Evolutionary conservation across 2,797 vertebrate species (phyloP), one percentile per base, ranked within the genome.

Genomic region (Kryptolebias ocellatus): DNA sequence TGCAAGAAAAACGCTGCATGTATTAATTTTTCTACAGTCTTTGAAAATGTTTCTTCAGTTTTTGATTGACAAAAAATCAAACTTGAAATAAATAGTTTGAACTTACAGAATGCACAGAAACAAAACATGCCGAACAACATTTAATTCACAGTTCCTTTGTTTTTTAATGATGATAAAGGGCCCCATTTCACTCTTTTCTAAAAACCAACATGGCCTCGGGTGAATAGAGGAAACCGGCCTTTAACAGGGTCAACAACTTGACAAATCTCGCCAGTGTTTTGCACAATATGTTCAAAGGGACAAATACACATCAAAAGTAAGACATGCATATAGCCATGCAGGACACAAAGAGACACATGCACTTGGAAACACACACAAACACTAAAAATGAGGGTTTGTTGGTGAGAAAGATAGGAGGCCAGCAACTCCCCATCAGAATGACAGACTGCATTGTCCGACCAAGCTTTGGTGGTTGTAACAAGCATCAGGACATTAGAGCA

Each of bases 401-500:
- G 64, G 84, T 14, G 45, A 80, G 63, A 83, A 85, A 90, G 89
- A 87, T 84, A 51, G 83, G 90, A 83, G 90, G 93, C 93, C 62
- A 53, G 92, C 92, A 91, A 90, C 90, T 92, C 89, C 86, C 80
- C 84, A 77, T 91, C 90, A 90, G 93, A 95, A 91, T 97, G 98
- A 98, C 96, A 97, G 95, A 94, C 90, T 83, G 91, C 93, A 95
- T 95, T 98, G 97, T 97, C 95, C 93, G 64, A 95, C 88, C 79
- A 87, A 95, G 96, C 96, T 96, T 94, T 95, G 94, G 95, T 94
- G 95, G 95, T 98, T 96, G 96, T 98, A 95, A 99, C 98, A 98
- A 98, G 96, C 95, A 67, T 96, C 92, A 91, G 95, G 96, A 98
- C 97, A 98, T 95, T 95, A 96, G 92, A 94, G 87, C 89, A 95